Base-by-base conservation (phyloP, 2,113 vertebrate species). In the Centropus unirufus region DNA sequence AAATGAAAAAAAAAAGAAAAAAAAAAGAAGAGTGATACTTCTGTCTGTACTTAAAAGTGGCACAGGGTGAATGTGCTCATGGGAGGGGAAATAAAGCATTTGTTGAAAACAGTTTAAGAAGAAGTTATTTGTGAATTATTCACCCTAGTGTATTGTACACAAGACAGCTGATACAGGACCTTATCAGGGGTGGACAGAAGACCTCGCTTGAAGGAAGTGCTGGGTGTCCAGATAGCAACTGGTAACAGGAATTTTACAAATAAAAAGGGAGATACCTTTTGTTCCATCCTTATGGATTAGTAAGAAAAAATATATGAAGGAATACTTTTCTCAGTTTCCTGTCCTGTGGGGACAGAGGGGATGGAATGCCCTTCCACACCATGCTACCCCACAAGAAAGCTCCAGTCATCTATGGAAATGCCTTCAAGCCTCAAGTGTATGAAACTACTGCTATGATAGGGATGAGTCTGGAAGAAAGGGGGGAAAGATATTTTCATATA, bases 301-400 rank as follows among this genome's bases (percentile, higher is more conserved):
- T 36, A 52, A 39, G 12, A 49, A 74, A 46, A 90, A 64, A 9
- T 34, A 44, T 21, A 8, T 19, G 23, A 20, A 47, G 30, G 19
- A 85, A 42, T 8, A 4, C 13, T 74, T 46, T 64, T 7, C 39
- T 64, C 13, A 22, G 6, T 54, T 89, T 74, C 34, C 40, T 69
- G 9, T 61, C 20, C 24, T 55, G 11, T 34, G 52, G 27, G 20
- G 36, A n/a, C 11, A 39, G 19, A 11, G 32, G 19, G 22, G 29
- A 39, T 32, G 18, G 51, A 54, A 75, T 23, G 63, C 21, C 2
- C 9, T 12, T 23, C 6, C 47, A 49, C 47, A 11, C 12, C 6
- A 9, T 22, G 7, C 4, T 6, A 3, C 12, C 3, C 16, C 4
- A 26, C 26, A 4, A 14, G 22, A 4, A 14, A 52, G 14, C 12